Percentiles rank a stretch among this genome's conserved stretches.
Conservation (phyloP, 2,113 vertebrate genomes). For the Eptesicus fuscus region DNA sequence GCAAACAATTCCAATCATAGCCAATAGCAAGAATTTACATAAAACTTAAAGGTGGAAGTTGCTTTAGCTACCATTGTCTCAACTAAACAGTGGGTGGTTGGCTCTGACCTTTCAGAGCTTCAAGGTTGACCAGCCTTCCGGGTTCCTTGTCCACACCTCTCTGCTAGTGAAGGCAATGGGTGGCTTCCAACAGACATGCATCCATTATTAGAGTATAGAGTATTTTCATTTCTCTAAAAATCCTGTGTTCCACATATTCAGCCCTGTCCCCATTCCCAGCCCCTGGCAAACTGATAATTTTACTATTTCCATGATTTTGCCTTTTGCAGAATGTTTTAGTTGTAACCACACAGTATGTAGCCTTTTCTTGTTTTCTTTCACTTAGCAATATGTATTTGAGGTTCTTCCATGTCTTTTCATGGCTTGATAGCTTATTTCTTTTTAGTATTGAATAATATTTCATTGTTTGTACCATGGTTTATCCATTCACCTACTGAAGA, state of each 20-base stretch:
- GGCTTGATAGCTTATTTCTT: neutral
- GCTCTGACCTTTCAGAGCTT: too few species aligned
- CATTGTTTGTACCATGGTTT: neutral
- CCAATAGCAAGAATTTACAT: too few species aligned
- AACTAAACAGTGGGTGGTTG: too few species aligned
- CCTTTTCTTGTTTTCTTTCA: neutral
- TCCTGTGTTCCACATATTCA: neutral
- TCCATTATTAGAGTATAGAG: neutral
- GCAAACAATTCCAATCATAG: too few species aligned
- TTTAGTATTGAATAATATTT: neutral
- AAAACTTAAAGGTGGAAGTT: too few species aligned
- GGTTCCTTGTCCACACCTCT: too few species aligned
- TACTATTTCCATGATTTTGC: neutral
- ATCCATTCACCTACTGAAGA: neutral
- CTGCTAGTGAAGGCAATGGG: too few species aligned
- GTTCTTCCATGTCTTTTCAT: neutral
- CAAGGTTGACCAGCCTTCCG: too few species aligned
- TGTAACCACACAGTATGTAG: neutral
- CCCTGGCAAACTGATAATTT: neutral
- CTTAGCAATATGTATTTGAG: neutral
- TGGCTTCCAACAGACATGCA: neutral
- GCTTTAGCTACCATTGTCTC: too few species aligned
- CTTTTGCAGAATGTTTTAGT: neutral
- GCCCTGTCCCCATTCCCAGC: neutral
- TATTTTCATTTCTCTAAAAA: neutral